These are phyloP conservation scores for Microchrysa polita DNA, from an alignment of 2,888 invertebrate genomes.

Conservation along the genomic window DNA sequence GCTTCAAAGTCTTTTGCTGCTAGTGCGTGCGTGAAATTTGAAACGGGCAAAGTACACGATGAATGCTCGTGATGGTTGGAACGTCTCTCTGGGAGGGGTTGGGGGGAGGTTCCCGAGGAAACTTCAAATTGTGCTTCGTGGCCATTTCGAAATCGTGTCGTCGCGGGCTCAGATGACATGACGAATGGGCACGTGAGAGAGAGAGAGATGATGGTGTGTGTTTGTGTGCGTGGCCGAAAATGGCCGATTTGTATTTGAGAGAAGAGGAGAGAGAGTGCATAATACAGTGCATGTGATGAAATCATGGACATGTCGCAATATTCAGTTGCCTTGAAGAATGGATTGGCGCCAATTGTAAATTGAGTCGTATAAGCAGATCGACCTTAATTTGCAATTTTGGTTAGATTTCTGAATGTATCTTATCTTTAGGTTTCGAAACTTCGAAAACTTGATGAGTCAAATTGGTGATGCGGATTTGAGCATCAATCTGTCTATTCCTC, in stretches of 20 bases:
- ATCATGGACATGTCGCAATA: conserved; percentile 16
- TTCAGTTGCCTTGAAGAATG: no score
- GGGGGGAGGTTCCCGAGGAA: neutral
- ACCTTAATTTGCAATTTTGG: no score
- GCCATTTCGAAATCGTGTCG: conserved; percentile 28
- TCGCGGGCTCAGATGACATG: neutral
- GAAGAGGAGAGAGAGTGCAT: conserved; percentile 1
- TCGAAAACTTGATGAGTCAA: no score
- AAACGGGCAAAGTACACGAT: conserved; percentile 1
- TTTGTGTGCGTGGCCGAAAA: neutral
- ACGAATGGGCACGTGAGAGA: conserved; percentile 33
- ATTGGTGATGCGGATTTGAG: no score
- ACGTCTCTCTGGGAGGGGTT: no score
- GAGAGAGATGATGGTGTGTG: conserved; percentile 12
- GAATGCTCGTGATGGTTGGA: neutral
- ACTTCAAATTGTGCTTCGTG: neutral
- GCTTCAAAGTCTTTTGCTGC: neutral
- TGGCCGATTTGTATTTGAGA: conserved; percentile 10
- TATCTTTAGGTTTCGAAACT: no score
- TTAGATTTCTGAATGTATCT: no score
- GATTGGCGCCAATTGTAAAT: no score
- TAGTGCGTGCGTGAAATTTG: neutral
- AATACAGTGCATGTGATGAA: conserved; percentile 32
- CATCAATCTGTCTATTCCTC: no score
- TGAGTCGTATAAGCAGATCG: no score